A percentile compares a stretch with the other conserved stretches of the same genome.
phyloP scores from a whole-genome alignment of 2,113 vertebrate species.

The Miniopterus natalensis region DNA sequence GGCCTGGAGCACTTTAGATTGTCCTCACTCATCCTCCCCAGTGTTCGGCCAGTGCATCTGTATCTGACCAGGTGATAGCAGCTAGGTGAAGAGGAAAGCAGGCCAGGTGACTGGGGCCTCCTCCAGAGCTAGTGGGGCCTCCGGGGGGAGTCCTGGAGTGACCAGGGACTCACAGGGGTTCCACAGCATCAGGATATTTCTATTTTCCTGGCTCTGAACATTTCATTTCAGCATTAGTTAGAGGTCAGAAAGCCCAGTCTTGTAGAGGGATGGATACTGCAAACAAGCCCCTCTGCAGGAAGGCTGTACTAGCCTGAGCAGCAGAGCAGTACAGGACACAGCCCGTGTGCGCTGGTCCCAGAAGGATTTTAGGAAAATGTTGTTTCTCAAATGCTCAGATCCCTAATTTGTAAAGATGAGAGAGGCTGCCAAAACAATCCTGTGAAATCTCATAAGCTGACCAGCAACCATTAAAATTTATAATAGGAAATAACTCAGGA shows the following conservation, averaged over 20 bases:
- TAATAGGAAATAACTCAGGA: slow-evolving; percentile 14
- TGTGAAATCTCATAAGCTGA: slow-evolving; percentile 8
- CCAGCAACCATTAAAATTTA: slow-evolving; percentile 6
- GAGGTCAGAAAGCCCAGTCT: background rate
- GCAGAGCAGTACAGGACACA: background rate
- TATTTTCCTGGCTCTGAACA: background rate
- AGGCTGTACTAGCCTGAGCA: background rate
- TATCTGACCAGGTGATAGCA: background rate
- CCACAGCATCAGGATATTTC: background rate
- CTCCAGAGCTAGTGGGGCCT: too few species aligned
- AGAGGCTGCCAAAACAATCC: background rate
- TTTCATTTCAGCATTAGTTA: background rate
- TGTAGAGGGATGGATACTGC: background rate
- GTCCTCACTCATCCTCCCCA: background rate
- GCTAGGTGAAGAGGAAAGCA: background rate
- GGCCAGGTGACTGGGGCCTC: background rate
- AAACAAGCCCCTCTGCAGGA: background rate
- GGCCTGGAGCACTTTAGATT: background rate
- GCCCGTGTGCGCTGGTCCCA: background rate
- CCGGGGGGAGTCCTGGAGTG: background rate
- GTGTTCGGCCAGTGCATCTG: background rate
- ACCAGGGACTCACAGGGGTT: background rate
- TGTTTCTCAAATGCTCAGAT: background rate
- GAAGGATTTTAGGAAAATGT: slow-evolving; percentile 17
- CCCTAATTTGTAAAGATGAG: slow-evolving; percentile 2